Conservation (phyloP, 2,888 invertebrate genomes). For the Acleris sparsana region DNA sequence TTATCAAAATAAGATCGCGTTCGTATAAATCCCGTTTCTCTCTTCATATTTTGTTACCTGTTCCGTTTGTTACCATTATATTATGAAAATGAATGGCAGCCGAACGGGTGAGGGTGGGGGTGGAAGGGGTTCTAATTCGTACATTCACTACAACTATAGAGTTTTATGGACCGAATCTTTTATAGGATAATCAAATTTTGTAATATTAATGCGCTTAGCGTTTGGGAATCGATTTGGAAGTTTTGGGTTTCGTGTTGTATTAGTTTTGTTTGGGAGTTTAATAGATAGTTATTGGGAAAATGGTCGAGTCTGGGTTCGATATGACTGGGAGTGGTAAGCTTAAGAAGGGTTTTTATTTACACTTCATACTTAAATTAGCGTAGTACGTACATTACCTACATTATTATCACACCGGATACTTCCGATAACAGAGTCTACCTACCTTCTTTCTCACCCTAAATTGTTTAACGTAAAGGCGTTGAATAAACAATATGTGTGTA, state of each 20-base stretch:
- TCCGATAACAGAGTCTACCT: neutral
- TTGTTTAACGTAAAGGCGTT: conserved; percentile 18
- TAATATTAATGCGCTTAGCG: conserved; percentile 78
- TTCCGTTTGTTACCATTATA: conserved; percentile 82
- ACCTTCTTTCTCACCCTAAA: neutral
- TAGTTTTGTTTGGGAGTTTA: conserved; percentile 33
- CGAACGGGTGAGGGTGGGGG: conserved; percentile 51
- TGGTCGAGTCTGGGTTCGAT: neutral
- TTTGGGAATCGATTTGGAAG: conserved; percentile 66
- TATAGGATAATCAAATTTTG: conserved; percentile 84
- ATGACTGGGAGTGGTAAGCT: neutral
- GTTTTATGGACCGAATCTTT: conserved; percentile 82
- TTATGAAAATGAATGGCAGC: conserved; percentile 83
- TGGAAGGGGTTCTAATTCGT: conserved; percentile 82
- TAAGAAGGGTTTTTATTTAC: no score
- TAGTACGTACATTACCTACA: no score
- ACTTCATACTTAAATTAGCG: no score
- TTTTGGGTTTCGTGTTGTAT: conserved; percentile 39
- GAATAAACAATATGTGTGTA: conserved; percentile 9
- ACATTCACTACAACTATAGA: conserved; percentile 77
- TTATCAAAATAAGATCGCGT: conserved; percentile 69
- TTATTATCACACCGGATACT: no score
- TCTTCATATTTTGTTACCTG: conserved; percentile 83
- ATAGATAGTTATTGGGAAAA: conserved; percentile 9
- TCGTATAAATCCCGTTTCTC: conserved; percentile 76